Percentiles rank a stretch among this genome's conserved stretches.
Evolutionary conservation across 2,888 invertebrate genomes (phyloP).

Genomic region (Microchrysa polita): DNA sequence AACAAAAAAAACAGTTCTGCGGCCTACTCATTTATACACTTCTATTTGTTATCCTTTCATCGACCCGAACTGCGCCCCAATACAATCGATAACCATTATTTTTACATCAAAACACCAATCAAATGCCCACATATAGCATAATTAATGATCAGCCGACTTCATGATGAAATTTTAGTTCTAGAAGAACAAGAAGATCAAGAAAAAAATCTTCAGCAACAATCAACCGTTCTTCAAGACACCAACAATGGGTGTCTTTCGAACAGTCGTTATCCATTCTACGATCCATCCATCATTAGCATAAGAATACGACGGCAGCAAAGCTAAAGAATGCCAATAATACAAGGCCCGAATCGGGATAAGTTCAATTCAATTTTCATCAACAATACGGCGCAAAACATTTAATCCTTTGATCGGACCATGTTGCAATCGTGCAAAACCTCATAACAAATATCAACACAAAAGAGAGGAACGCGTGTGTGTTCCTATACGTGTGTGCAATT

Average conservation of each 20-base stretch:
- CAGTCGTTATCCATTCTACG: constrained; percentile 11
- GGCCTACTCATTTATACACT: no score
- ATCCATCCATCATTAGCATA: constrained; percentile 40
- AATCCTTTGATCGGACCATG: constrained; percentile 30
- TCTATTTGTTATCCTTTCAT: no score
- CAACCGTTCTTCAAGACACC: neutral
- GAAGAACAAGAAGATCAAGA: no score
- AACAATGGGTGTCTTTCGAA: constrained; percentile 25
- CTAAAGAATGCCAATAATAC: constrained; percentile 16
- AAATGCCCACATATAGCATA: neutral
- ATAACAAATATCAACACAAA: constrained; percentile 30
- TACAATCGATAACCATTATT: constrained; percentile 14
- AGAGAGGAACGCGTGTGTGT: constrained; percentile 22
- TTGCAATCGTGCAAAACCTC: constrained; percentile 24
- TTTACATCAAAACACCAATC: constrained; percentile 37
- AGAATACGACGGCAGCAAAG: constrained; percentile 18
- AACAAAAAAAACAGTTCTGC: no score
- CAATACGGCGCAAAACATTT: constrained; percentile 30
- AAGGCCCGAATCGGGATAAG: constrained; percentile 37
- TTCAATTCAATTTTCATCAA: constrained; percentile 34
- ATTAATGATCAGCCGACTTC: neutral
- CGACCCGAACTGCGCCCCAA: no score
- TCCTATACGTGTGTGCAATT: no score
- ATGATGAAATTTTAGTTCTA: neutral
- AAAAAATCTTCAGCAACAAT: no score